phyloP scores from a whole-genome alignment of 1,140 invertebrate species.

The Philotrypesis tridentata region DNA sequence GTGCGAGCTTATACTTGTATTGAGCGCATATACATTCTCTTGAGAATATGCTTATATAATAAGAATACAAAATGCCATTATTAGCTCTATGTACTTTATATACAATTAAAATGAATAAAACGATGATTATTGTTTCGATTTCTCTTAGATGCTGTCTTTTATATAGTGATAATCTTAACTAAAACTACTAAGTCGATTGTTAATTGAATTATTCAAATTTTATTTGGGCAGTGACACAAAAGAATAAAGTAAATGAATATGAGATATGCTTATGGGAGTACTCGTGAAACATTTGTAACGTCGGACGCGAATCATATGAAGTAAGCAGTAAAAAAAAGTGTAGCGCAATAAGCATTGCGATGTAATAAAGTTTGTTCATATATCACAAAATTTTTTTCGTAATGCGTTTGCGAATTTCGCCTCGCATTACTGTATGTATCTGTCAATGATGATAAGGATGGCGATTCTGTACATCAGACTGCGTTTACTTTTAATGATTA shows the following conservation, averaged over 20 bases:
- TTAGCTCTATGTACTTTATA: too few species aligned
- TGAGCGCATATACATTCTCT: not conserved
- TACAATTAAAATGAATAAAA: not conserved
- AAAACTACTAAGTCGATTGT: not conserved
- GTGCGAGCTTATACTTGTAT: too few species aligned
- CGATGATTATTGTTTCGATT: not conserved
- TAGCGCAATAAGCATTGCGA: not conserved
- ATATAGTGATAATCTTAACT: not conserved
- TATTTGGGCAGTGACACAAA: too few species aligned
- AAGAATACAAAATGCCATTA: not conserved
- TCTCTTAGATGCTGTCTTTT: too few species aligned
- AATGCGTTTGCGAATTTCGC: not conserved
- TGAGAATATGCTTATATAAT: not conserved
- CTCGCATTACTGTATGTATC: not conserved
- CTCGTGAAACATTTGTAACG: constrained; percentile 71
- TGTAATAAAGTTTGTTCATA: not conserved
- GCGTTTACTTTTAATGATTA: constrained; percentile 52
- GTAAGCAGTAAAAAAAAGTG: constrained; percentile 50
- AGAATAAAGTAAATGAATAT: not conserved
- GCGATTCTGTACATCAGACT: constrained; percentile 7
- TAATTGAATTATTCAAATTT: not conserved
- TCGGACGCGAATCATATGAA: constrained; percentile 63
- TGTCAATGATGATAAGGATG: not conserved
- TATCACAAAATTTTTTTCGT: not conserved
- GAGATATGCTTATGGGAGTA: constrained; percentile 48